phyloP scores from a whole-genome alignment of 1,140 invertebrate species.

The Brachionus rubens region DNA sequence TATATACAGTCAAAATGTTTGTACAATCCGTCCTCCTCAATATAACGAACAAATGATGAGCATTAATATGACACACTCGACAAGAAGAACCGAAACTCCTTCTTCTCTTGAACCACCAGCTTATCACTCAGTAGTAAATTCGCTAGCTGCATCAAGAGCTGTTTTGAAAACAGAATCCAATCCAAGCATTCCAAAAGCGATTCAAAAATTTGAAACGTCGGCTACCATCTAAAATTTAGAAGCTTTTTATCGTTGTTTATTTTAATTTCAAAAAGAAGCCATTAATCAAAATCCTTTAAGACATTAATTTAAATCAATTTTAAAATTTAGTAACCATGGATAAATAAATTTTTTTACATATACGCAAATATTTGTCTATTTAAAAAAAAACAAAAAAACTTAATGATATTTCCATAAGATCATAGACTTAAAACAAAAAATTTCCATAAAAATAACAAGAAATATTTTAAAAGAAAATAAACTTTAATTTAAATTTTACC shows the following conservation, averaged over 20 bases:
- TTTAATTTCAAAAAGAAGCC: not conserved
- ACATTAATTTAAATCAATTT: not conserved
- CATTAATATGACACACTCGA: not conserved
- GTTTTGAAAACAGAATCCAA: slow-evolving; percentile 11
- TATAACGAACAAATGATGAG: not conserved
- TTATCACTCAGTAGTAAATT: not conserved
- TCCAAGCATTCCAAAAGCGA: not conserved
- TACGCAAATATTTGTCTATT: too few relatives aligned
- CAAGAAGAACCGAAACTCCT: not conserved
- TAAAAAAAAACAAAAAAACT: too few relatives aligned
- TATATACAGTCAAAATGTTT: not conserved
- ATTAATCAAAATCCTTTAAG: not conserved
- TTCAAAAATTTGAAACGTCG: not conserved
- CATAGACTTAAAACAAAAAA: too few relatives aligned
- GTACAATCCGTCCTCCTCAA: not conserved
- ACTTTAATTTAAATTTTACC: too few relatives aligned
- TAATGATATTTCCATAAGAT: too few relatives aligned
- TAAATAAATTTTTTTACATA: too few relatives aligned
- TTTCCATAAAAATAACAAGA: too few relatives aligned
- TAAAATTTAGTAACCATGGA: not conserved
- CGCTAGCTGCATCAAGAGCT: not conserved
- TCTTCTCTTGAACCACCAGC: not conserved
- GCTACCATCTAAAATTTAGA: not conserved
- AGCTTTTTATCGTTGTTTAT: too few relatives aligned
- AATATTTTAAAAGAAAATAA: too few relatives aligned